Evolutionary conservation across 2,888 invertebrate genomes (phyloP), one percentile per base, ranked within the genome.

Genomic region (Xestia sexstrigata): DNA sequence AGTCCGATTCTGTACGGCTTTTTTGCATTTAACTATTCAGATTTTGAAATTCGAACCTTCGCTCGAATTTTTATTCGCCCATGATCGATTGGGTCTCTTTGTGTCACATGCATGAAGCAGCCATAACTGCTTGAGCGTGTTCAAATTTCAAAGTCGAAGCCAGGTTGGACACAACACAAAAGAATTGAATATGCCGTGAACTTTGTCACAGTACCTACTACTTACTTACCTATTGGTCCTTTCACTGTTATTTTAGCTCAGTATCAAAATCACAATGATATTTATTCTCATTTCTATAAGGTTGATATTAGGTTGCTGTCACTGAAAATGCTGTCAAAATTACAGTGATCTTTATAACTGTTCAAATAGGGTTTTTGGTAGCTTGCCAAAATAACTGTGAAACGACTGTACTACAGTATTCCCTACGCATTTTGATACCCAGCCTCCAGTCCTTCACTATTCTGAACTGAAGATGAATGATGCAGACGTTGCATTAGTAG

Each of bases 81-180:
- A 17, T 65, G 67, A 71, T 73, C 60, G 52, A 67, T 49, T 70
- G 35, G 13, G 39, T 17, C 35, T 17, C 35, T 55, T 39, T 15
- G 30, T 66, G 26, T 15, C 42, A 8, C 45, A 66, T 52, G 2
- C 55, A 62, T 58, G 52, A 30, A 49, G 4, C 47, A 30, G 20
- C 30, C 60, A 17, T 62, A 52, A 60, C n/a, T 52, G 47, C 55
- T 58, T 35, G 55, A 17, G 35, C 68, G 68, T 74, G 67, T 65
- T 80, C 47, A 63, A 81, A 81, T 60, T 82, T 82, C 17, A 7
- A 70, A 55, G 30, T 15, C 26, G 35, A 65, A 74, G 52, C 15
- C 30, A 47, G 47, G 35, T 65, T 47, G 17, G 42, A n/a, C 23
- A 39, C 35, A 35, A 35, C 35, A 35, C 35, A 63, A 79, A 63